These are phyloP conservation scores for Bruchidius siliquastri DNA, from an alignment of 2,888 invertebrate species.

Conservation along the genomic window DNA sequence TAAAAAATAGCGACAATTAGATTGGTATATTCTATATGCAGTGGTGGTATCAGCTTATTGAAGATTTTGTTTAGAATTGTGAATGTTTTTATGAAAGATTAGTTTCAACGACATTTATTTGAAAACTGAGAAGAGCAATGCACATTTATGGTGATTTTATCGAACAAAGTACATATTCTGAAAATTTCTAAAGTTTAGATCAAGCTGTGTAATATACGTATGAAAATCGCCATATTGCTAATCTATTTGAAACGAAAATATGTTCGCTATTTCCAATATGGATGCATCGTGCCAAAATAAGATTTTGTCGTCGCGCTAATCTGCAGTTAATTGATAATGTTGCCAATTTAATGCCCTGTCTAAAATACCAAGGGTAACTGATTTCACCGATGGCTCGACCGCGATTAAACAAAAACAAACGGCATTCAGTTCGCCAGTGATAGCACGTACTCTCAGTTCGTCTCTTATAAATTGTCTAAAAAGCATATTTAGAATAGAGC, in stretches of 20 bases:
- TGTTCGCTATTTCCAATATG: background rate
- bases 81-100: too few species aligned
- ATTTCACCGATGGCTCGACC: background rate
- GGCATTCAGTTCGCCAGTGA: background rate
- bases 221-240: background rate
- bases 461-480: background rate
- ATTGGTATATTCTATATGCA: too few species aligned
- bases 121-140: too few species aligned
- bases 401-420: background rate
- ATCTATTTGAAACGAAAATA: background rate
- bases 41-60: too few species aligned
- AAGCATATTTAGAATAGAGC: conserved; percentile 10
- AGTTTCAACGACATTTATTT: too few species aligned
- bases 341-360: conserved; percentile 1
- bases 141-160: too few species aligned
- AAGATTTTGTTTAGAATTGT: too few species aligned
- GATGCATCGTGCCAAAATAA: background rate
- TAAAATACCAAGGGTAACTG: background rate
- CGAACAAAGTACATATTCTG: background rate
- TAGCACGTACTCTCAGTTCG: background rate
- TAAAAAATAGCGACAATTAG: too few species aligned
- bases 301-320: background rate
- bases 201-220: background rate
- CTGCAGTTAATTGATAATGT: background rate
- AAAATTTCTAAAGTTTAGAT: background rate